phyloP scores from a whole-genome alignment of 1,140 invertebrate genomes.

The Mesaphorura yosii region DNA sequence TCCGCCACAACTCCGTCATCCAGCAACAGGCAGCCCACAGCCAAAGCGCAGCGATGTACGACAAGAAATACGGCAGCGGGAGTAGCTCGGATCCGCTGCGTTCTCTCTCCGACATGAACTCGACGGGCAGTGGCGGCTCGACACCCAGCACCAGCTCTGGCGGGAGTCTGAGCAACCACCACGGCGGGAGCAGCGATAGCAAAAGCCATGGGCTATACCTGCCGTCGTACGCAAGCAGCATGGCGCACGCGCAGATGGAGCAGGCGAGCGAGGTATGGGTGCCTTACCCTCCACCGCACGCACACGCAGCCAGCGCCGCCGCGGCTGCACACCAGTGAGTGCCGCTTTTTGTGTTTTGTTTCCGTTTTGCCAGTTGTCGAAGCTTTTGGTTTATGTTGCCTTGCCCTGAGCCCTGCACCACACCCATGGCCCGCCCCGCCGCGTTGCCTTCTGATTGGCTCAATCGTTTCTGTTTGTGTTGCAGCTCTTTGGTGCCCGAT shows the following conservation, averaged over 20 bases:
- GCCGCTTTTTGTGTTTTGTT: slow-evolving; percentile 16
- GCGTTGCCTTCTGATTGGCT: too few species aligned
- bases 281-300: slow-evolving; percentile 23
- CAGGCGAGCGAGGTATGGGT: slow-evolving; percentile 20
- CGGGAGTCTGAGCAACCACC: neutral
- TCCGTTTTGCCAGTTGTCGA: neutral
- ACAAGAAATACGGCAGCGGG: slow-evolving; percentile 9
- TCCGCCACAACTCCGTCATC: slow-evolving; percentile 21
- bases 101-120: slow-evolving; percentile 19
- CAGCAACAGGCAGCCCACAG: slow-evolving; percentile 20
- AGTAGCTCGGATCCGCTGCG: slow-evolving; percentile 13
- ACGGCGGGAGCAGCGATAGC: slow-evolving; percentile 6
- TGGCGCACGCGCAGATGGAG: too few species aligned
- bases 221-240: too few species aligned
- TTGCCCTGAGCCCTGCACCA: too few species aligned
- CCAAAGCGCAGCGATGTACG: too few species aligned
- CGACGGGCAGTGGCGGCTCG: neutral
- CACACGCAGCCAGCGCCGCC: too few species aligned
- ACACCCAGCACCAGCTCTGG: too few species aligned
- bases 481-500: slow-evolving; percentile 23
- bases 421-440: too few species aligned
- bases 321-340: slow-evolving; percentile 25
- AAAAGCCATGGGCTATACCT: slow-evolving; percentile 1
- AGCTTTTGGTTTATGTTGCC: neutral
- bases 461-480: slow-evolving; percentile 1